Percentiles rank a stretch among this genome's conserved stretches.
Evolutionary conservation across 2,888 invertebrate genomes (phyloP).

Genomic region (Clostera curtula): DNA sequence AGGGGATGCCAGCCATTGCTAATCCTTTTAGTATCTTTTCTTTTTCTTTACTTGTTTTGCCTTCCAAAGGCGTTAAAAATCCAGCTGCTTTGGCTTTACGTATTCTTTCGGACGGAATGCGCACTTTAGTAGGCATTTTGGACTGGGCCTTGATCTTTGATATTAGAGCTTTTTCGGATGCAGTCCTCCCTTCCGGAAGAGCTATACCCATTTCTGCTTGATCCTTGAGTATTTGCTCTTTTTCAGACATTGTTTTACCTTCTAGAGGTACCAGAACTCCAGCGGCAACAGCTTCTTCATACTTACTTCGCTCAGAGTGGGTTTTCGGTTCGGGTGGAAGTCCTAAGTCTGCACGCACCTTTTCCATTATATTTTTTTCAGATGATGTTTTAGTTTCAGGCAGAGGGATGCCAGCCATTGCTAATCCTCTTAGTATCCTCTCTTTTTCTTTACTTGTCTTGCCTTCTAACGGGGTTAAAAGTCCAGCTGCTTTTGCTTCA

Average conservation of each 20-base stretch:
- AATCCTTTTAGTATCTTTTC: conserved; percentile 9
- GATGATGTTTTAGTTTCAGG: conserved; percentile 9
- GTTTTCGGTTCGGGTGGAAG: conserved; percentile 6
- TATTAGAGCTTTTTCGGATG: too few relatives aligned
- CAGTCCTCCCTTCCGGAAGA: conserved; percentile 1
- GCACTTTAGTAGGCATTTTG: too few relatives aligned
- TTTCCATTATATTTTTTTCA: conserved; percentile 19
- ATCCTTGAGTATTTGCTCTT: conserved; percentile 2
- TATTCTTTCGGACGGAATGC: conserved; percentile 1
- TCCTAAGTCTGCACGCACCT: conserved; percentile 9
- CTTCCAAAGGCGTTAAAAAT: conserved; percentile 8
- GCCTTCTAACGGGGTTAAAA: conserved; percentile 6
- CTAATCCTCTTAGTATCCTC: conserved; percentile 9
- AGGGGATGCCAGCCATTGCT: conserved; percentile 8
- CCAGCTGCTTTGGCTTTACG: conserved; percentile 7
- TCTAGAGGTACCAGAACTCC: conserved; percentile 7
- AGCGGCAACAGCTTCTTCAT: conserved; percentile 3
- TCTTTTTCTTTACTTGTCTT: conserved; percentile 10
- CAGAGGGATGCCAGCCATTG: conserved; percentile 10
- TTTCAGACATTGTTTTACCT: conserved; percentile 4
- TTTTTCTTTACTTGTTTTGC: conserved; percentile 8
- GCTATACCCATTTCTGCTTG: conserved; percentile 2
- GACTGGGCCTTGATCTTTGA: too few relatives aligned
- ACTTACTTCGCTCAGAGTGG: background rate
- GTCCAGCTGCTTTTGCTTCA: conserved; percentile 3